These are phyloP conservation scores for Formicarius rufipectus DNA, from an alignment of 2,113 vertebrate species.

Conservation along the genomic window DNA sequence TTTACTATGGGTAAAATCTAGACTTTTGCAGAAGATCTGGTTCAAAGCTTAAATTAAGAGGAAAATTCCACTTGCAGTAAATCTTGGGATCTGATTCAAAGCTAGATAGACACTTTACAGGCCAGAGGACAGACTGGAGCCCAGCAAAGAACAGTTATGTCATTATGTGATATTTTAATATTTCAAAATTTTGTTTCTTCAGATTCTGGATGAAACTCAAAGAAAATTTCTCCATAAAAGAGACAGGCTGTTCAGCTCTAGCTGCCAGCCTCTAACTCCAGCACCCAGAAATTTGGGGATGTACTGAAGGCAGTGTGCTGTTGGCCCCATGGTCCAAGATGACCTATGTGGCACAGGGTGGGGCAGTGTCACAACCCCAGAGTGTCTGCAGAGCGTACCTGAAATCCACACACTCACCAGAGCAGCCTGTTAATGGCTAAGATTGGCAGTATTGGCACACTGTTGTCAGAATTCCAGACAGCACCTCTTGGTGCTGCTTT, in stretches of 20 bases:
- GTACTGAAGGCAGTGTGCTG: rapidly evolving
- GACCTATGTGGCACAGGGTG: neutral
- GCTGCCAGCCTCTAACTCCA: neutral
- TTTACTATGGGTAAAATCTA: neutral
- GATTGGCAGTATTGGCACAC: neutral
- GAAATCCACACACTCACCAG: neutral
- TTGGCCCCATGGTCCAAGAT: rapidly evolving
- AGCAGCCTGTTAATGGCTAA: neutral
- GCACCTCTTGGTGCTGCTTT: neutral
- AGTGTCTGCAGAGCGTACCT: too few species aligned
- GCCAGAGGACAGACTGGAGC: neutral
- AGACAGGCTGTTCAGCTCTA: neutral
- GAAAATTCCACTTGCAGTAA: neutral
- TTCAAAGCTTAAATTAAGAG: neutral
- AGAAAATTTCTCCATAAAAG: neutral
- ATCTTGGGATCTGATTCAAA: neutral
- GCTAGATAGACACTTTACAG: neutral
- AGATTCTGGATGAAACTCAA: neutral
- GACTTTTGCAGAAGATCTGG: neutral
- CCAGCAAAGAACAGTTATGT: neutral
- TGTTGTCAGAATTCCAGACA: neutral
- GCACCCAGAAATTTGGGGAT: neutral
- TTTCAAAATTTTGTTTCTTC: neutral
- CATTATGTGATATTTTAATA: neutral
- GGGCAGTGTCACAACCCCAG: rapidly evolving